A percentile compares a stretch with the other conserved stretches of the same genome.
Conservation (phyloP, 2,113 vertebrate species). For the Plectropomus leopardus region DNA sequence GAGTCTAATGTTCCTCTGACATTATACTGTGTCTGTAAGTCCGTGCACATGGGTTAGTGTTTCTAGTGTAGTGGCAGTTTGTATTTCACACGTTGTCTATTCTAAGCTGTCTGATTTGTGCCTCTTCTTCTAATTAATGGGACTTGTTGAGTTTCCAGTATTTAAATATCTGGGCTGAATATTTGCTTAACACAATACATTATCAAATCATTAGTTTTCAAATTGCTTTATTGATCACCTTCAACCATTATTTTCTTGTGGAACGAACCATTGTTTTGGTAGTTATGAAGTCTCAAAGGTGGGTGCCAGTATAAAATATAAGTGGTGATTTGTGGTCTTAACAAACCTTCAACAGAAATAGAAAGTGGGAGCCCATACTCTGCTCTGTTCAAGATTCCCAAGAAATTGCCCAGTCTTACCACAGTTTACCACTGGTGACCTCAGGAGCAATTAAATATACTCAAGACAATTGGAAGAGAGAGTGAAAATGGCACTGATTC, state of each 20-base stretch:
- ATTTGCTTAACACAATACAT: neutral
- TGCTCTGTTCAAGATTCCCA: neutral
- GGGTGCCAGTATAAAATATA: neutral
- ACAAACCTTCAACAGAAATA: neutral
- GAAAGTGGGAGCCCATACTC: neutral
- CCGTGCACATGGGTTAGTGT: too few relatives aligned
- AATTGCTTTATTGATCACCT: neutral
- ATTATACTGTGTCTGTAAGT: too few relatives aligned
- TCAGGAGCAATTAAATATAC: neutral
- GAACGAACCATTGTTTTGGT: too few relatives aligned
- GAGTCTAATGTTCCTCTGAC: too few relatives aligned
- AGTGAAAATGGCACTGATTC: constrained; percentile 13
- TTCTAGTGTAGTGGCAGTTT: too few relatives aligned
- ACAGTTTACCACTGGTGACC: constrained; percentile 7
- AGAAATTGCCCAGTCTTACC: neutral
- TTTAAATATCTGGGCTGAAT: neutral
- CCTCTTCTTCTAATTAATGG: too few relatives aligned
- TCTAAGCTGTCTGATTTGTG: too few relatives aligned
- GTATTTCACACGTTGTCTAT: too few relatives aligned
- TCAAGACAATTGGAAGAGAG: neutral
- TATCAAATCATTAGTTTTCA: neutral
- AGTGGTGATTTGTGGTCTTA: neutral
- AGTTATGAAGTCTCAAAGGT: neutral
- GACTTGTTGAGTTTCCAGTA: neutral
- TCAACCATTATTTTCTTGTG: too few relatives aligned